Conservation (phyloP, 2,113 vertebrate species). For the Cynopterus brachyotis region DNA sequence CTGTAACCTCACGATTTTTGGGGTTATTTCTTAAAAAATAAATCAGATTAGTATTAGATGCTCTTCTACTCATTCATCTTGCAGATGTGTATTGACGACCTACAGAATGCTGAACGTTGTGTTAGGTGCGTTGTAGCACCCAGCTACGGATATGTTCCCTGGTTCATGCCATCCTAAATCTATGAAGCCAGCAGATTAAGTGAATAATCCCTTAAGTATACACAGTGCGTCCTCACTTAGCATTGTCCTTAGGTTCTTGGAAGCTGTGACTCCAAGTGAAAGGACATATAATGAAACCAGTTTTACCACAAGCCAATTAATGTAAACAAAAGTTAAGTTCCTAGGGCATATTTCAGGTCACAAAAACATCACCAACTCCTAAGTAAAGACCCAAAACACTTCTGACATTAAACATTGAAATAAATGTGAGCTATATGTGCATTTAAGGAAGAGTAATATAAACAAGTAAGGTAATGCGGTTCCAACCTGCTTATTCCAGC, state of each 20-base stretch:
- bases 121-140: background rate
- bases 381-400: background rate
- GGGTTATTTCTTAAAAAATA: background rate
- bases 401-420: background rate
- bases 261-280: background rate
- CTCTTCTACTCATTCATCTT: background rate
- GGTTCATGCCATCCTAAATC: background rate
- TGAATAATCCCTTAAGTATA: background rate
- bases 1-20: background rate
- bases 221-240: background rate
- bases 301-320: background rate
- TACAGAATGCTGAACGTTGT: background rate
- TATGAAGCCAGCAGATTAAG: background rate
- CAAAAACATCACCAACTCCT: background rate
- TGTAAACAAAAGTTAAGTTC: background rate
- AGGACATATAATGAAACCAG: background rate
- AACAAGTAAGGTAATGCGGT: background rate
- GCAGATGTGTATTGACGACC: background rate
- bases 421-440: background rate
- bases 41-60: background rate
- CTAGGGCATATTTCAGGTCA: background rate
- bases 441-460: background rate
- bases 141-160: background rate
- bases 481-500: background rate
- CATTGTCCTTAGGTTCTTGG: background rate